Evolutionary conservation across 2,888 invertebrate species (phyloP).

Genomic region (Cryptophagus acutangulus): DNA sequence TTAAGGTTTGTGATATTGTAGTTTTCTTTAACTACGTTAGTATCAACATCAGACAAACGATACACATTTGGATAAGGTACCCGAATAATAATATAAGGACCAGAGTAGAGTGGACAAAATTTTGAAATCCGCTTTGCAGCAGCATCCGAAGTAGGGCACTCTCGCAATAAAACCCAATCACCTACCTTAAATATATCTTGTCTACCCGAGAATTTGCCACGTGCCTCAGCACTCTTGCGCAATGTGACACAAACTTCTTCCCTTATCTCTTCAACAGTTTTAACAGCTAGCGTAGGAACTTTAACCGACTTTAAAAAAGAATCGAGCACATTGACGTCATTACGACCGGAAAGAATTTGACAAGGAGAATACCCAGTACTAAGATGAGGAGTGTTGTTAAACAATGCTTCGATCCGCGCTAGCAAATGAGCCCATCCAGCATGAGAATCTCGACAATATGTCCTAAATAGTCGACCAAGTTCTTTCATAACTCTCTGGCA

Average conservation of each 20-base stretch:
- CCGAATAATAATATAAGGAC: constrained; percentile 6
- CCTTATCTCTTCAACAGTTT: background rate
- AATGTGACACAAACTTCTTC: background rate
- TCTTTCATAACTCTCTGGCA: constrained; percentile 10
- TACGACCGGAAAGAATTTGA: constrained; percentile 9
- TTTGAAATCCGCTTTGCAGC: constrained; percentile 8
- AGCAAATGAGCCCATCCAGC: constrained; percentile 10
- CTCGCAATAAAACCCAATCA: constrained; percentile 9
- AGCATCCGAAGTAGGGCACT: constrained; percentile 7
- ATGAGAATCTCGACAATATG: constrained; percentile 14
- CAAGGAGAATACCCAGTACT: constrained; percentile 12
- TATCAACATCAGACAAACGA: constrained; percentile 5
- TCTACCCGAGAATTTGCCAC: background rate
- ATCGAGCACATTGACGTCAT: background rate
- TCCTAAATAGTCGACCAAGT: constrained; percentile 12
- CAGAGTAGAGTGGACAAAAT: constrained; percentile 11
- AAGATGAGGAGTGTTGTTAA: constrained; percentile 14
- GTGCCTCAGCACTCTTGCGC: background rate
- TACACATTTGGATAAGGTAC: constrained; percentile 10
- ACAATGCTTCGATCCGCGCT: constrained; percentile 5
- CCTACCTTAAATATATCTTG: background rate
- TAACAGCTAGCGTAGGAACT: background rate
- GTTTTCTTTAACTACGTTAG: constrained; percentile 1
- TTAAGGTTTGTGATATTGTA: constrained; percentile 13
- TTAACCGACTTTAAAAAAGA: background rate